Conservation (phyloP, 2,888 invertebrate species). For the Polyommatus iphigenia region DNA sequence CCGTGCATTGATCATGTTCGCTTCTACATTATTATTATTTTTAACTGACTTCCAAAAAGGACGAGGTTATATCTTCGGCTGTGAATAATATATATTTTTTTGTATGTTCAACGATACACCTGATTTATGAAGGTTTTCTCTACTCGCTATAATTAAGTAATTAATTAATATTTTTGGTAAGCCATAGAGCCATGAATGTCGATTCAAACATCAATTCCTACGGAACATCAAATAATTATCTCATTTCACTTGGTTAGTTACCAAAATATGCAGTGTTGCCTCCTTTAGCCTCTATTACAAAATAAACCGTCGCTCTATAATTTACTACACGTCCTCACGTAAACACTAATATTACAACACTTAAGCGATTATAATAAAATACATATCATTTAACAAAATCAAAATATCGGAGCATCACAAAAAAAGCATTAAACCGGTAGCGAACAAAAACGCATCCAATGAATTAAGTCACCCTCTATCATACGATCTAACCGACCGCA, state of each 20-base stretch:
- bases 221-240: too few relatives aligned
- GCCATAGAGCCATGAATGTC: too few relatives aligned
- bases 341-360: constrained; percentile 41
- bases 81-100: too few relatives aligned
- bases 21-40: constrained; percentile 46
- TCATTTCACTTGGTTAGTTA: too few relatives aligned
- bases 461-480: constrained; percentile 66
- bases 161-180: too few relatives aligned
- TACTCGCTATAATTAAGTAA: too few relatives aligned
- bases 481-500: constrained; percentile 76
- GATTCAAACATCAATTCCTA: too few relatives aligned
- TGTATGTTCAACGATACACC: too few relatives aligned
- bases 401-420: constrained; percentile 49
- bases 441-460: constrained; percentile 66
- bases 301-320: constrained; percentile 7
- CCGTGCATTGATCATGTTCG: constrained; percentile 57
- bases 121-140: too few relatives aligned
- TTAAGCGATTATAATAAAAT: constrained; percentile 37
- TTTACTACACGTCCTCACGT: constrained; percentile 24
- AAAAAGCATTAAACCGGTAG: constrained; percentile 60
- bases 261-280: not conserved
- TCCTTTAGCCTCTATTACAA: not conserved
- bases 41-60: too few relatives aligned
- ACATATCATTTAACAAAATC: constrained; percentile 48
- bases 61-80: too few relatives aligned